Conservation (phyloP, 2,888 invertebrate genomes). For the Coelopa pilipes region DNA sequence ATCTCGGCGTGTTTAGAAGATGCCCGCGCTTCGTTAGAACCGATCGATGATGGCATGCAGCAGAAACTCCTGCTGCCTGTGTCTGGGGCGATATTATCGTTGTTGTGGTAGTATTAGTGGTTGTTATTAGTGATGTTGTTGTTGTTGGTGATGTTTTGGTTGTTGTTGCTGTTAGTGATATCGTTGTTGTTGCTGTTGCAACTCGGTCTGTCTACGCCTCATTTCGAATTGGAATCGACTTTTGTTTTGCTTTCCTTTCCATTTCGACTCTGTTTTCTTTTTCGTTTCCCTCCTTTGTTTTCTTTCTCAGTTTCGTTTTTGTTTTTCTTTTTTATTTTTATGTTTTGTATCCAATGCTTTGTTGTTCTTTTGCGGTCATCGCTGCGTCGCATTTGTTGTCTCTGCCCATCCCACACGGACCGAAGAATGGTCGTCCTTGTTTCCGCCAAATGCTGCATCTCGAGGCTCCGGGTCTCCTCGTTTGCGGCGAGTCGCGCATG, state of each 20-base stretch:
- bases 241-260: background rate
- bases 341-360: background rate
- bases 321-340: background rate
- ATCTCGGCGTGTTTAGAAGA: too few relatives aligned
- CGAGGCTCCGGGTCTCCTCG: background rate
- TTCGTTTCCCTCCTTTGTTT: background rate
- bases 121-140: too few relatives aligned
- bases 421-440: conserved; percentile 26
- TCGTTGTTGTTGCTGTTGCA: background rate
- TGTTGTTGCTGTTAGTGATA: conserved; percentile 2
- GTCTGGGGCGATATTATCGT: background rate
- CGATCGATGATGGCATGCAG: conserved; percentile 18
- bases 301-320: background rate
- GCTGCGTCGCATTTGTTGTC: background rate
- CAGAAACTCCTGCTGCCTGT: conserved; percentile 5
- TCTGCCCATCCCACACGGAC: background rate
- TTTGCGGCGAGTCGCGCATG: background rate
- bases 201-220: conserved; percentile 16
- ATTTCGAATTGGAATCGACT: conserved; percentile 20
- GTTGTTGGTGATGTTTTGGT: too few relatives aligned
- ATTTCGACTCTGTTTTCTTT: too few relatives aligned
- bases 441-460: conserved; percentile 11
- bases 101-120: too few relatives aligned
- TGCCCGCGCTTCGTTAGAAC: too few relatives aligned
- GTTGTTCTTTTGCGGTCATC: background rate